These are phyloP conservation scores for Babyrousa celebensis DNA, from an alignment of 2,797 vertebrate genomes.

Conservation along the genomic window DNA sequence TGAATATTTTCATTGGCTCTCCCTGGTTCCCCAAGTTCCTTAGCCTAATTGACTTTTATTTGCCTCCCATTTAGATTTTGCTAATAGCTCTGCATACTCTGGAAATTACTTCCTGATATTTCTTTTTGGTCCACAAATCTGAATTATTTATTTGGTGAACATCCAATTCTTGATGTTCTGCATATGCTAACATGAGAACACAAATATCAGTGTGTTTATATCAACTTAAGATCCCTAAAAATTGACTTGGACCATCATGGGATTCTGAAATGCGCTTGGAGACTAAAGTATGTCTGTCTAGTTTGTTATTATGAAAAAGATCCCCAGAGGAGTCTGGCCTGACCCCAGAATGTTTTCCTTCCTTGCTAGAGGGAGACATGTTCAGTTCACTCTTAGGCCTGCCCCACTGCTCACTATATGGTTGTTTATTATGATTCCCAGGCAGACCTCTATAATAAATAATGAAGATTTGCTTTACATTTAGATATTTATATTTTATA, in stretches of 20 bases:
- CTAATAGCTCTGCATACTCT: conserved; percentile 66
- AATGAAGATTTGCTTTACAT: conserved; percentile 71
- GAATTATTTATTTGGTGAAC: conserved; percentile 80
- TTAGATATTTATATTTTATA: conserved; percentile 77
- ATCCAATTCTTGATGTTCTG: conserved; percentile 79
- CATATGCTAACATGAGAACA: conserved; percentile 77
- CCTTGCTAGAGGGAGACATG: conserved; percentile 17
- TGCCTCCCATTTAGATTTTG: conserved; percentile 13
- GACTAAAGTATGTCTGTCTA: conserved; percentile 73
- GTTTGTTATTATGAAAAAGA: conserved; percentile 73
- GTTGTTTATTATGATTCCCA: conserved; percentile 80
- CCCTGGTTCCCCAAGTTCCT: not conserved
- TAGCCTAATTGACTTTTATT: conserved; percentile 12
- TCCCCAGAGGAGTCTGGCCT: conserved; percentile 69
- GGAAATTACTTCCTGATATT: conserved; percentile 51
- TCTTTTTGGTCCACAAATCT: conserved; percentile 63
- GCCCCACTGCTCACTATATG: not conserved
- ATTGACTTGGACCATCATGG: conserved; percentile 53
- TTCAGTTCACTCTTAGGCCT: not conserved
- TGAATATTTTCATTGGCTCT: not conserved
- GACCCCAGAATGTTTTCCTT: conserved; percentile 71
- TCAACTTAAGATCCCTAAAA: conserved; percentile 77
- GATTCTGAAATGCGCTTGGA: conserved; percentile 68
- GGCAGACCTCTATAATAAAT: conserved; percentile 74
- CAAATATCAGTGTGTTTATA: conserved; percentile 81